phyloP scores from a whole-genome alignment of 2,888 invertebrate genomes.

The Mesoligia furuncula region DNA sequence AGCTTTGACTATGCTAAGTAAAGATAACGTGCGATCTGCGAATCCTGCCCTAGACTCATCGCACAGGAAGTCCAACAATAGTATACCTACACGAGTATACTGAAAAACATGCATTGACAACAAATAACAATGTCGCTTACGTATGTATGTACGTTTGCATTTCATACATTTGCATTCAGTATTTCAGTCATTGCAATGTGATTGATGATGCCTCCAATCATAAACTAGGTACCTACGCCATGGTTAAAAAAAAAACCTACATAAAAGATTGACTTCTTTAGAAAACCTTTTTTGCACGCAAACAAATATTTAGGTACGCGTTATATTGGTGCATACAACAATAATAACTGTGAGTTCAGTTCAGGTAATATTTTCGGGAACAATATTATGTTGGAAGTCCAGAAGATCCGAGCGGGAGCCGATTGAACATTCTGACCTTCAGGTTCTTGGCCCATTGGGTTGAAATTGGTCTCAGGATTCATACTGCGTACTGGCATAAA shows the following conservation, averaged over 20 bases:
- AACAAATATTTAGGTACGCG: not conserved
- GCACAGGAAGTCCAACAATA: not conserved
- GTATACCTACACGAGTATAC: too few relatives aligned
- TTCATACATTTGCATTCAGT: slow-evolving; percentile 1
- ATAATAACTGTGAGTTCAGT: not conserved
- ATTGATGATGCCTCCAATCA: not conserved
- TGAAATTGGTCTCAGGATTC: not conserved
- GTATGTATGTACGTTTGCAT: too few relatives aligned
- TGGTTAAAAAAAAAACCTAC: not conserved
- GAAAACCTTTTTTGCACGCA: not conserved
- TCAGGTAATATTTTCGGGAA: not conserved
- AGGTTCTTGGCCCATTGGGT: not conserved
- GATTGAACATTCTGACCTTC: not conserved
- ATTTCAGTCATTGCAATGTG: not conserved
- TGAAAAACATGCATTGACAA: not conserved
- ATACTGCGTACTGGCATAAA: not conserved
- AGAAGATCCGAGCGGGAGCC: not conserved
- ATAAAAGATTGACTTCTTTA: not conserved
- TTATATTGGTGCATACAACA: not conserved
- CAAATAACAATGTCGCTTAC: not conserved
- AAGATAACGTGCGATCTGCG: not conserved
- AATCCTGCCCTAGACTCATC: not conserved
- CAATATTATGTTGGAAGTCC: not conserved
- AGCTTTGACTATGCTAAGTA: not conserved
- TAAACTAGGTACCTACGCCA: not conserved